These are phyloP conservation scores for Bujurquina vittata DNA, from an alignment of 2,113 vertebrate species.

Conservation along the genomic window DNA sequence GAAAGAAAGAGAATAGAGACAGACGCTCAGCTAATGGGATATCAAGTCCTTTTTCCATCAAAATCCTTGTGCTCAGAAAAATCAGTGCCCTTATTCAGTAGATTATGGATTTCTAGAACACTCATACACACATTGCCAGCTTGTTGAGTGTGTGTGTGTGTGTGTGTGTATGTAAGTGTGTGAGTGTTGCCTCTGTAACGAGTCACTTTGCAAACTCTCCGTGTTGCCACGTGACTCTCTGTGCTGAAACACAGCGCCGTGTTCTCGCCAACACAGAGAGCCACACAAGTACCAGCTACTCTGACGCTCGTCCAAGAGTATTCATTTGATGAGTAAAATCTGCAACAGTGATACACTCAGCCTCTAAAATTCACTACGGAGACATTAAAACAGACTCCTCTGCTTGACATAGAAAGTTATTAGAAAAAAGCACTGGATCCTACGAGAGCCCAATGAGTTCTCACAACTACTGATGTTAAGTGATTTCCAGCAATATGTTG, in stretches of 20 bases:
- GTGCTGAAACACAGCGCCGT: slow-evolving; percentile 32
- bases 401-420: slow-evolving; percentile 47
- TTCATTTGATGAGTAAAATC: slow-evolving; percentile 53
- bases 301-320: slow-evolving; percentile 39
- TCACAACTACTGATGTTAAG: slow-evolving; percentile 51
- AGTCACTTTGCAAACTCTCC: slow-evolving; percentile 59
- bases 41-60: slow-evolving; percentile 69
- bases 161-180: slow-evolving; percentile 11
- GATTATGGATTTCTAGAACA: slow-evolving; percentile 72
- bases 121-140: slow-evolving; percentile 58
- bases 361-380: slow-evolving; percentile 41
- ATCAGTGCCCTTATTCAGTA: slow-evolving; percentile 66
- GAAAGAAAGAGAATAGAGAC: slow-evolving; percentile 58
- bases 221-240: slow-evolving; percentile 41
- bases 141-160: slow-evolving; percentile 36
- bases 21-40: slow-evolving; percentile 65
- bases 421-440: slow-evolving; percentile 40
- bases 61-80: slow-evolving; percentile 63
- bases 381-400: slow-evolving; percentile 49
- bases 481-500: slow-evolving; percentile 56
- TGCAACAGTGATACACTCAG: slow-evolving; percentile 39
- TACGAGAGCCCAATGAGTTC: slow-evolving; percentile 43
- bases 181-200: slow-evolving; percentile 44
- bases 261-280: slow-evolving; percentile 41
- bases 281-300: slow-evolving; percentile 31